Evolutionary conservation across 2,888 invertebrate species (phyloP).

Genomic region (Didymodactylos carnosus): DNA sequence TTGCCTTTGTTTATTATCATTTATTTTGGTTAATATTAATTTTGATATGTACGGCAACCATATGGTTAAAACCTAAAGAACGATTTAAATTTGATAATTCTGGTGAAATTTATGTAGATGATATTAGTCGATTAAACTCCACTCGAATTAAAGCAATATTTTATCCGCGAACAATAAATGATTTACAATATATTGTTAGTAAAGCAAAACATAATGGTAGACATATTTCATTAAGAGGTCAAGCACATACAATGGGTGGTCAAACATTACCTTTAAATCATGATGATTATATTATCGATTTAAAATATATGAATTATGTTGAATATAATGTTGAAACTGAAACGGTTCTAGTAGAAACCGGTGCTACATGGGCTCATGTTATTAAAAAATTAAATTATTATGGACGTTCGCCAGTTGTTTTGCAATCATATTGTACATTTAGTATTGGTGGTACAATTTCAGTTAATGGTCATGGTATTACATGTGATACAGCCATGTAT

Average conservation of each 20-base stretch:
- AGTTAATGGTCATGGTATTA: not conserved
- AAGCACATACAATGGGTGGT: not conserved
- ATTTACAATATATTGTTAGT: not conserved
- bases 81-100: not conserved
- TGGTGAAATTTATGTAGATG: not conserved
- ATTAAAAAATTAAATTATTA: not conserved
- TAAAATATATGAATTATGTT: not conserved
- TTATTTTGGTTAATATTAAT: not conserved
- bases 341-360: not conserved
- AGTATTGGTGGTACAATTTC: not conserved
- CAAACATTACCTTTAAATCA: not conserved
- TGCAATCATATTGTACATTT: not conserved
- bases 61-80: not conserved
- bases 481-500: not conserved
- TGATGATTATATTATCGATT: not conserved
- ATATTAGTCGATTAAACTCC: not conserved
- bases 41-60: too few species aligned
- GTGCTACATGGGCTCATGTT: not conserved
- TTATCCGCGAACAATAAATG: not conserved
- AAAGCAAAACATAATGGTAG: not conserved
- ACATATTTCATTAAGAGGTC: not conserved
- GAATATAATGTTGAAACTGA: not conserved
- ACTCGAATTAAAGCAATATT: not conserved
- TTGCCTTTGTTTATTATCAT: not conserved
- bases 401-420: not conserved